Evolutionary conservation across 1,140 invertebrate species (phyloP).

Genomic region (Meloidogyne floridensis): DNA sequence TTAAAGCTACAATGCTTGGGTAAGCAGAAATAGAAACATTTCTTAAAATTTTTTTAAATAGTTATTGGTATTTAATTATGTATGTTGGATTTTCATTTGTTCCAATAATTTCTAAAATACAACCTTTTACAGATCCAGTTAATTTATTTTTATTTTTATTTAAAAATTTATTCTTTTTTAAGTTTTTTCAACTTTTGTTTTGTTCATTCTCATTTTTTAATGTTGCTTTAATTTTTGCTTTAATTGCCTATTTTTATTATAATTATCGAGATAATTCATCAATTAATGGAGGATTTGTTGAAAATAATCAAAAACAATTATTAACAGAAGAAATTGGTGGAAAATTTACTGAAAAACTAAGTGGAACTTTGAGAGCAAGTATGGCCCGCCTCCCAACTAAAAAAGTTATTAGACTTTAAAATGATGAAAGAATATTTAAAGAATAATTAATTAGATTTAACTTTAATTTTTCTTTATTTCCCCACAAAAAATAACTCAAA

Average conservation of each 20-base stretch:
- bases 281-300: background rate
- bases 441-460: background rate
- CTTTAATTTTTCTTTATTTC: no score
- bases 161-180: background rate
- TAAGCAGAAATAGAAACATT: background rate
- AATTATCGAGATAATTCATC: constrained; percentile 3
- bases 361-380: background rate
- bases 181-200: constrained; percentile 10
- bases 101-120: constrained; percentile 18
- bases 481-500: no score
- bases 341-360: constrained; percentile 11
- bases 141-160: background rate
- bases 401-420: constrained; percentile 23
- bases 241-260: background rate
- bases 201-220: constrained; percentile 7
- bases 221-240: background rate
- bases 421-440: background rate
- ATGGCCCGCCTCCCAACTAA: constrained; percentile 19
- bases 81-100: constrained; percentile 18
- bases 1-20: constrained; percentile 30
- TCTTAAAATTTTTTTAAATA: constrained; percentile 3
- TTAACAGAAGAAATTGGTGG: background rate
- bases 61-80: constrained; percentile 31
- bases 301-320: background rate
- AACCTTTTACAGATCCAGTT: constrained; percentile 25